Base-by-base conservation (phyloP, 2,113 vertebrate genomes). In the Pica pica region DNA sequence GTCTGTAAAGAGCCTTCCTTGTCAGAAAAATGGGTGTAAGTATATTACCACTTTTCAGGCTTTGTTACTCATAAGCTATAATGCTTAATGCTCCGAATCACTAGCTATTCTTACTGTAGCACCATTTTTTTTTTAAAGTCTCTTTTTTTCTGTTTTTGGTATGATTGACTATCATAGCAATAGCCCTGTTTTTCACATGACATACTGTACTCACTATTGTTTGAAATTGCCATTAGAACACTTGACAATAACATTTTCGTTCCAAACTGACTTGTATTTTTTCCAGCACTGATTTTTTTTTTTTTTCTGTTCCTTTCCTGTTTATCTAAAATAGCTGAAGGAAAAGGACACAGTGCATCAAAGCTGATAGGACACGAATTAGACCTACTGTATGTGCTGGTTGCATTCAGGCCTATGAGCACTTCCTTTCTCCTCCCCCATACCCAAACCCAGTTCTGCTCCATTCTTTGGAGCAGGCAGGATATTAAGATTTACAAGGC, bases 271-370 rank as follows among this genome's bases (percentile, higher is more conserved):
- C 75, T 85, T 84, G 55, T 96, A 91, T 85, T 96, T 97, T 95
- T 96, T 96, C 76, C 93, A 96, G 89, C 84, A 68, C 94, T 94
- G 94, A 92, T 95, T 97, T 96, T 91, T 86, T 95, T 85, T 85
- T 95, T 95, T 97, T 97, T 97, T 97, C 88, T 91, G 88, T 95
- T 89, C 87, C 77, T 96, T 98, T 97, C 96, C 95, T 98, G 93
- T 98, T 98, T 98, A 97, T 97, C 93, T 96, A 83, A 97, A 94
- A 86, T 91, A 93, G 90, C 78, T 96, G 90, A 97, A 95, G 97
- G 95, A 97, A 96, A 93, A 90, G 89, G 74, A 94, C 88, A 84
- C 76, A 67, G 65, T n/a, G 57, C 68, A 79, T 96, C 97, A 97
- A 94, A 76, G 85, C 83, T 96, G 95, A 95, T 94, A 96, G 93